Evolutionary conservation across 2,113 vertebrate species (phyloP), one percentile per base, ranked within the genome.

Genomic region (Lynx canadensis): DNA sequence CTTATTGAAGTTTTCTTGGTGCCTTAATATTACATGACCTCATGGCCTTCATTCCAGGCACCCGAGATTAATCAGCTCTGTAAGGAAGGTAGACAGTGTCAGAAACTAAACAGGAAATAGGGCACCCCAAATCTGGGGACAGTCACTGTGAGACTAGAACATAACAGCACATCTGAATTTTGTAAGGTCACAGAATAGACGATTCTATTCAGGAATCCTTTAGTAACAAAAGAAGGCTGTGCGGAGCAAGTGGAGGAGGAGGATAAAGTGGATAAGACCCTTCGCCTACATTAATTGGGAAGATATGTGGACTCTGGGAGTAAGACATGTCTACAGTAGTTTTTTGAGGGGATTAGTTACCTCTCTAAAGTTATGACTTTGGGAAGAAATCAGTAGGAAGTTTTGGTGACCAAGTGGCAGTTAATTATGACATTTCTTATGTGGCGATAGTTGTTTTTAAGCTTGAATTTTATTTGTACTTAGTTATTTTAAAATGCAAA

Each of bases 131-230:
- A 97, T 97, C 97, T 96, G 92, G 91, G 91, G 96, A 93, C 84
- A 98, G 96, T 92, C 81, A 29, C 95, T 97, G 92, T 94, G 88
- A 96, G 97, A 94, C 94, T 73, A 81, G 98, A 91, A 94, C 84
- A 96, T 76, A 93, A 93, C 82, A 95, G 97, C 84, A 87, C 90
- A 97, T 96, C 94, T 69, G 94, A 96, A 96, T 98, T 96, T 96
- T 97, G 41, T 97, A 96, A 98, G 96, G 97, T 98, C 97, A 97
- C 80, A 83, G 95, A 94, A 98, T 41, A 97, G 96, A 96, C 45
- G n/a, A 88, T 98, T 98, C 98, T 98, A 98, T 97, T 98, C 97
- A 97, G 95, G 97, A 97, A 92, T 91, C 95, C 90, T 98, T 97
- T 95, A 96, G 95, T 96, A 87, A 90, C 36, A 78, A 97, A 92